Conservation (phyloP, 2,113 vertebrate species). For the Sceloporus tristichus region DNA sequence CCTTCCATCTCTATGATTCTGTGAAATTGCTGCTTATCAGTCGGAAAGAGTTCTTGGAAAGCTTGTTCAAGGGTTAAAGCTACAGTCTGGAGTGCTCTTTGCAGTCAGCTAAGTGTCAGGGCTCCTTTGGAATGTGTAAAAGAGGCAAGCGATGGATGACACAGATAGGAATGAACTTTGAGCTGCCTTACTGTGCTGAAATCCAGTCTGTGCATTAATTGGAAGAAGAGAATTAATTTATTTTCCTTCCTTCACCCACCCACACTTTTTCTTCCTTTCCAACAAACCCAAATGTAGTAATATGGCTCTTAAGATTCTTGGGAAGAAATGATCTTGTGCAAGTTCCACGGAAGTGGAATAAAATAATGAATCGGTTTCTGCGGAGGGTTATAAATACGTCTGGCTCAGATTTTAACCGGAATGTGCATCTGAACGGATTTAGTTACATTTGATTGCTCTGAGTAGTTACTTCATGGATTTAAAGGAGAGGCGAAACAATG, state of each 20-base stretch:
- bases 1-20: too few species aligned
- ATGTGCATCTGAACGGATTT: background rate
- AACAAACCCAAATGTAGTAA: background rate
- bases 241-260: too few species aligned
- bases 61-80: conserved; percentile 34
- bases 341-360: conserved; percentile 4
- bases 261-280: background rate
- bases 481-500: background rate
- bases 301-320: conserved; percentile 29
- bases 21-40: conserved; percentile 8
- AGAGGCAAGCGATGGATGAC: conserved; percentile 53
- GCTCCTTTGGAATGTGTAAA: conserved; percentile 68
- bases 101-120: conserved; percentile 52
- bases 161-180: conserved; percentile 71
- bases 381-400: background rate
- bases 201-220: conserved; percentile 60
- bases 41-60: conserved; percentile 5
- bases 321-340: background rate
- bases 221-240: conserved; percentile 50
- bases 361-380: background rate
- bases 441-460: background rate
- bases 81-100: conserved; percentile 43
- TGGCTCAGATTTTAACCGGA: background rate
- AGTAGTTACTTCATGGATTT: background rate
- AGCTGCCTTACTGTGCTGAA: conserved; percentile 40